These are phyloP conservation scores for Rapana venosa DNA, from an alignment of 2,888 invertebrate species.

Conservation along the genomic window DNA sequence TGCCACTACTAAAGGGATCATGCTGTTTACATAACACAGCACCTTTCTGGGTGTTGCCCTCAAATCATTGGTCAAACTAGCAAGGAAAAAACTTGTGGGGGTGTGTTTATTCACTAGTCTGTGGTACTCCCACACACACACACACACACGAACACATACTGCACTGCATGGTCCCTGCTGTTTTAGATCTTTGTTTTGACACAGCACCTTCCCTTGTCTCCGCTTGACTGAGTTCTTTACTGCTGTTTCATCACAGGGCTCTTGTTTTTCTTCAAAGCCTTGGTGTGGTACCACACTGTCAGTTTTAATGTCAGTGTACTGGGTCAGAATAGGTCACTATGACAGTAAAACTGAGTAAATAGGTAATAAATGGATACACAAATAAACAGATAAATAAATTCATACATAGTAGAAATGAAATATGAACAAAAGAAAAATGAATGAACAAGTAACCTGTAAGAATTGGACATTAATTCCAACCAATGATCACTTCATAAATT, in stretches of 20 bases:
- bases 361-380: too few relatives aligned
- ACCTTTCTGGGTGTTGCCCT: not conserved
- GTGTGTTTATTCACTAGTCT: conserved; percentile 13
- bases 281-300: too few relatives aligned
- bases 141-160: not conserved
- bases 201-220: not conserved
- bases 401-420: too few relatives aligned
- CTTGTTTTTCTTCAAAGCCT: too few relatives aligned
- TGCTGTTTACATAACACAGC: not conserved
- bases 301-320: too few relatives aligned
- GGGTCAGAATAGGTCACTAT: too few relatives aligned
- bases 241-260: not conserved
- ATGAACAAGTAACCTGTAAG: too few relatives aligned
- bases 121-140: not conserved
- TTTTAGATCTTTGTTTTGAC: conserved; percentile 21
- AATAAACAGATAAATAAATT: too few relatives aligned
- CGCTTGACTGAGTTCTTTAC: conserved; percentile 12
- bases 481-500: too few relatives aligned
- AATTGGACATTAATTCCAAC: too few relatives aligned
- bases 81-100: not conserved
- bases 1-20: not conserved
- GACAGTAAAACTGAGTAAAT: too few relatives aligned
- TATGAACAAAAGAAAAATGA: too few relatives aligned
- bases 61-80: not conserved
- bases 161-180: not conserved